Conservation (phyloP, 30 jellyfish, hydroid and myxozoan species). For the Chironex yamaguchii region DNA sequence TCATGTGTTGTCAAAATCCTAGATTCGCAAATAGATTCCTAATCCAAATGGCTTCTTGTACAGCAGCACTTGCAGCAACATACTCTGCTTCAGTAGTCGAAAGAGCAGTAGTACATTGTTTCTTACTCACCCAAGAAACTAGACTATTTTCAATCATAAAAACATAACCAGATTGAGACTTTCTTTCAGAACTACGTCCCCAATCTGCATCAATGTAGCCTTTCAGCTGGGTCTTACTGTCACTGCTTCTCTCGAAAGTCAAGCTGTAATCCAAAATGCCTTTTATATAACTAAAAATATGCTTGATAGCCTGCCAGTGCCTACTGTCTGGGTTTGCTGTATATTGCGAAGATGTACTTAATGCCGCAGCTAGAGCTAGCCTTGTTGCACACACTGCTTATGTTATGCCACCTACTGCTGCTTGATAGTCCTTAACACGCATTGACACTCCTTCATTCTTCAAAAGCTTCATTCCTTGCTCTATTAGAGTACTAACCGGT, state of each 20-base stretch:
- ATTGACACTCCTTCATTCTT: not conserved
- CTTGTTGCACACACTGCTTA: not conserved
- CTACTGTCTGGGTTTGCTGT: not conserved
- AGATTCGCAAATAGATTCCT: too few species aligned
- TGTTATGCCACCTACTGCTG: not conserved
- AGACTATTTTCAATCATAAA: not conserved
- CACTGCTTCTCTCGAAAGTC: not conserved
- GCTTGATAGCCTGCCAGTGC: not conserved
- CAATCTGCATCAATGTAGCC: not conserved
- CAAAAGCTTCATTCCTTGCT: not conserved
- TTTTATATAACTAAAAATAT: not conserved
- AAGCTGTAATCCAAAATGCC: not conserved
- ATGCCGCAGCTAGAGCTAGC: not conserved
- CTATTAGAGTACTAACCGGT: not conserved
- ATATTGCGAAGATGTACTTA: not conserved
- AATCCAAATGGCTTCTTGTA: too few species aligned
- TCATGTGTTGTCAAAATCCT: too few species aligned
- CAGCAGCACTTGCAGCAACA: too few species aligned
- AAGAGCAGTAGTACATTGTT: not conserved
- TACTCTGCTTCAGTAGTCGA: too few species aligned
- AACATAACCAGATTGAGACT: not conserved
- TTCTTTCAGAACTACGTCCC: not conserved
- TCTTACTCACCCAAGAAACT: too few species aligned
- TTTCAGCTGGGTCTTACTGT: not conserved
- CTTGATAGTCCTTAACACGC: not conserved